phyloP scores from a whole-genome alignment of 2,888 invertebrate species.

The Dasysyrphus tricinctus region DNA sequence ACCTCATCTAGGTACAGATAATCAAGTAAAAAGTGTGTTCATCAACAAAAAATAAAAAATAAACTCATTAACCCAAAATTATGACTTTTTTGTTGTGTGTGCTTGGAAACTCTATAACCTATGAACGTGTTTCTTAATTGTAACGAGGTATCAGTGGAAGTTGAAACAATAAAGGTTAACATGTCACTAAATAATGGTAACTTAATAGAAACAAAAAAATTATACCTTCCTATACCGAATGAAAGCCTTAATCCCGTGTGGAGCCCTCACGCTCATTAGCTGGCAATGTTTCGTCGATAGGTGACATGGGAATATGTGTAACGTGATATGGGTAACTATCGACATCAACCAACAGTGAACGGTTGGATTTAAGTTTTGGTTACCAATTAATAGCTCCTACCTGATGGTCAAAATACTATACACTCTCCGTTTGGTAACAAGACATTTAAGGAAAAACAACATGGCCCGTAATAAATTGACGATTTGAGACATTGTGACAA shows the following conservation, averaged over 20 bases:
- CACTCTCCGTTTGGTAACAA: slow-evolving; percentile 10
- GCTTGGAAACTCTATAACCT: slow-evolving; percentile 6
- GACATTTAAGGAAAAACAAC: slow-evolving; percentile 16
- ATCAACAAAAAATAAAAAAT: slow-evolving; percentile 52
- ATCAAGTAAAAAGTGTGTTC: slow-evolving; percentile 53
- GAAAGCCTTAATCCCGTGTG: slow-evolving; percentile 42
- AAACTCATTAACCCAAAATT: slow-evolving; percentile 58
- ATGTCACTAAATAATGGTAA: slow-evolving; percentile 29
- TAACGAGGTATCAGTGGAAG: slow-evolving; percentile 35
- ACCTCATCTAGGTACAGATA: slow-evolving; percentile 20
- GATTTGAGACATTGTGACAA: slow-evolving; percentile 45
- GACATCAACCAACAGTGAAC: slow-evolving; percentile 25
- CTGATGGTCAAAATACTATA: slow-evolving; percentile 4
- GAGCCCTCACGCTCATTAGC: slow-evolving; percentile 59
- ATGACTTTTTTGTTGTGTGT: slow-evolving; percentile 8
- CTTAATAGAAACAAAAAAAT: slow-evolving; percentile 38
- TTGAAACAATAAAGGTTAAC: slow-evolving; percentile 45
- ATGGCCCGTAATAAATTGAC: slow-evolving; percentile 51
- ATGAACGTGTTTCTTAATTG: slow-evolving; percentile 51
- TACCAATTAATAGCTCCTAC: slow-evolving; percentile 54
- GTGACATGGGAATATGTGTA: slow-evolving; percentile 57
- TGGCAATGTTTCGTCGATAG: slow-evolving; percentile 48
- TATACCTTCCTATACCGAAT: neutral
- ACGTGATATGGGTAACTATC: slow-evolving; percentile 55
- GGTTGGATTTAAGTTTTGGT: slow-evolving; percentile 14